Base-by-base conservation (phyloP, 2,797 vertebrate species). In the Neosilurus mollespiculum region DNA sequence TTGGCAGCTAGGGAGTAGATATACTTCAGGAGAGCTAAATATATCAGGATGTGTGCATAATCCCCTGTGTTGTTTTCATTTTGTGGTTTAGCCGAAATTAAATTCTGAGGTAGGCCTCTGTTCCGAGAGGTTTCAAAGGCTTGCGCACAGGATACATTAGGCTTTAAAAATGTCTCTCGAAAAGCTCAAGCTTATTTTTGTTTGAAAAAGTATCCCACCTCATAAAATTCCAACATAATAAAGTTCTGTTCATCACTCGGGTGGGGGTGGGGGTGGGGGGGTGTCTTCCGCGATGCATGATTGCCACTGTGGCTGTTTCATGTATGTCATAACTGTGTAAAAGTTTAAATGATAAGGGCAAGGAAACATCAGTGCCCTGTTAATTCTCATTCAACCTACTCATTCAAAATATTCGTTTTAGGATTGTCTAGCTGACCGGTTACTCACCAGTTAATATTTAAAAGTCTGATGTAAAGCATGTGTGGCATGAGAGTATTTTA, bases 381-480 rank as follows among this genome's bases (percentile, higher is more conserved):
- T 85, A 80, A 76, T 26, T 75, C 16, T 51, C 22, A 80, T 70
- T 82, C 84, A 62, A 87, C 34, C 84, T 51, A 54, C 58, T 79
- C 77, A 65, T 77, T 77, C 75, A 83, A 78, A 86, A 77, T 34
- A 20, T 56, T 59, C 66, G 75, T 89, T 80, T 86, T 85, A 66
- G 75, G 58, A 83, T 30, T 18, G 49, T 78, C 56, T 71, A 77
- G 83, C 69, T 75, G 56, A 85, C 26, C 89, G 86, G 89, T 92
- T 93, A 90, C 91, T 90, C 91, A 94, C 92, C 93, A 93, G 89
- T 90, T 90, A 87, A 78, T 93, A 94, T 95, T 94, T 94, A 94
- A 93, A 93, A 92, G 87, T 86, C 91, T 94, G 93, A 95, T 91
- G 90, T 94, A 93, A 95, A 90, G 89, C 90, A 90, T 49, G 67